phyloP scores from a whole-genome alignment of 2,888 invertebrate genomes.

The Cephalotes varians region DNA sequence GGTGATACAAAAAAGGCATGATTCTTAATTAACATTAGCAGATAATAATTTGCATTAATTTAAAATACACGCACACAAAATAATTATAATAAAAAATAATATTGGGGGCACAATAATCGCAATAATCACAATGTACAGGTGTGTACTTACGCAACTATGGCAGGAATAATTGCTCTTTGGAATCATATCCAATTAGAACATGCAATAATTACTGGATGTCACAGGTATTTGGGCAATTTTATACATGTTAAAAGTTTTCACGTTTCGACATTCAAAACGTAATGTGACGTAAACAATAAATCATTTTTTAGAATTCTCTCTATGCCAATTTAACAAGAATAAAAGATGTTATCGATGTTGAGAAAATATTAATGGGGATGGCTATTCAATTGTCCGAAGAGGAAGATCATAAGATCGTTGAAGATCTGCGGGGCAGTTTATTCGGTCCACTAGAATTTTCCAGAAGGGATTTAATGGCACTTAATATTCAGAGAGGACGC shows the following conservation, averaged over 20 bases:
- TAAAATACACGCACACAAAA: neutral
- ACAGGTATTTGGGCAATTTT: conserved; percentile 79
- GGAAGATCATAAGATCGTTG: conserved; percentile 85
- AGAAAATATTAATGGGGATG: conserved; percentile 87
- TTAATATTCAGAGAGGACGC: conserved; percentile 87
- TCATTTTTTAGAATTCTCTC: conserved; percentile 76
- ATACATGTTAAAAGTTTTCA: neutral
- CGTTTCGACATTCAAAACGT: conserved; percentile 2
- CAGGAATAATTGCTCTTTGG: conserved; percentile 82
- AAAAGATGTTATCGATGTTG: conserved; percentile 84
- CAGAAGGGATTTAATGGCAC: conserved; percentile 87
- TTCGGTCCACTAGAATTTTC: conserved; percentile 88
- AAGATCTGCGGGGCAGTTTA: conserved; percentile 87
- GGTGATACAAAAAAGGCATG: neutral
- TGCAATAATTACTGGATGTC: conserved; percentile 88
- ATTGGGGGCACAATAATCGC: neutral
- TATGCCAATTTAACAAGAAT: conserved; percentile 61
- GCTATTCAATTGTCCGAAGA: conserved; percentile 60
- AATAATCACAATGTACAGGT: conserved; percentile 69
- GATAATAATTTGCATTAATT: conserved; percentile 11
- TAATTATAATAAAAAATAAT: neutral
- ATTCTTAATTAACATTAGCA: neutral
- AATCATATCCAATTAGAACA: conserved; percentile 83
- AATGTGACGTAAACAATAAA: conserved; percentile 51
- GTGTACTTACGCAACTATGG: conserved; percentile 86